Evolutionary conservation across 2,888 invertebrate species (phyloP), one percentile per base, ranked within the genome.

Genomic region (Crepidodera aurea): DNA sequence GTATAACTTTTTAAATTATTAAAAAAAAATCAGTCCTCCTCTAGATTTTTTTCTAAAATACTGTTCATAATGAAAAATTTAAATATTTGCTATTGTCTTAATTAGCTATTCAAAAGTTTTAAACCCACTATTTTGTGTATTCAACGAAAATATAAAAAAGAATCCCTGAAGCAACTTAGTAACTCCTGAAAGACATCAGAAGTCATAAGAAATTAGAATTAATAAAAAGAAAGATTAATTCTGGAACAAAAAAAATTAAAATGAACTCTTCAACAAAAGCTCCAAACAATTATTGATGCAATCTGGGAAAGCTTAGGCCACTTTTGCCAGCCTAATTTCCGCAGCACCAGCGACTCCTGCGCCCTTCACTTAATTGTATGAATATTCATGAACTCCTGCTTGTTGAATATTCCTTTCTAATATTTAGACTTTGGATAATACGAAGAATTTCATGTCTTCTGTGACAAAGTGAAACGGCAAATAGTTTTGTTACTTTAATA

Each of bases 311-410:
- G 67, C 53, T 53, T 66, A 66, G 40, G 48, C 60, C 60, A 57
- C 55, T 60, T 56, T 60, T 66, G 69, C 71, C 69, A 69, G 70
- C 71, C 69, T 68, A 68, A 67, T 65, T 65, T 67, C 68, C 69
- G 72, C 73, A 73, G 71, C 13, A 53, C 44, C 25, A 46, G 46
- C 22, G 25, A 22, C 25, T 12, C 46, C 44, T 18, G n/a, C 18
- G 44, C 44, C 73, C 73, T 74, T 74, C 74, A 75, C 74, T 75
- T 76, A 75, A 76, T 76, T 73, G 73, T 74, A 75, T 76, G 76
- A 75, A 76, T 76, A 75, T 76, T 75, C 75, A 76, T 76, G 73
- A 25, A 40, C 72, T 65, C 68, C 69, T 64, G 72, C 72, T 73
- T 74, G 75, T 74, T 74, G 74, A 74, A 75, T 75, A 73, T 75